phyloP scores from a whole-genome alignment of 2,797 vertebrate species.

The Adrianichthys oophorus region DNA sequence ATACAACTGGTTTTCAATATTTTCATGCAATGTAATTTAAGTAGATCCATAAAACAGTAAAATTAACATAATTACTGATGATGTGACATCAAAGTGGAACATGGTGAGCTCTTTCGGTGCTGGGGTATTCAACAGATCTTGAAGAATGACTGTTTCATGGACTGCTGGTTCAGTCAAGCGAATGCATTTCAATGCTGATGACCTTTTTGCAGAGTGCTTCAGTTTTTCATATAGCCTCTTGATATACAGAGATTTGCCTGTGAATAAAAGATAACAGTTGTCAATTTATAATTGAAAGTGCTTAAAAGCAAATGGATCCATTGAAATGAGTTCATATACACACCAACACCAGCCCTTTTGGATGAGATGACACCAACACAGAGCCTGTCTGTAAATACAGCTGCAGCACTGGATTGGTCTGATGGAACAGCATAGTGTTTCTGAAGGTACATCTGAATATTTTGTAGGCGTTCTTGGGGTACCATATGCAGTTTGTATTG shows the following conservation, averaged over 20 bases:
- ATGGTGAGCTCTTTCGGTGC: slow-evolving; percentile 75
- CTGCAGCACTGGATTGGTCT: slow-evolving; percentile 74
- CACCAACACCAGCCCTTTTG: slow-evolving; percentile 89
- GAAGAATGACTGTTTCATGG: slow-evolving; percentile 85
- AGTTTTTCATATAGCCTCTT: slow-evolving; percentile 82
- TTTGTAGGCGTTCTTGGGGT: slow-evolving; percentile 73
- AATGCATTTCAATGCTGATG: slow-evolving; percentile 78
- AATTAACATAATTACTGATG: slow-evolving; percentile 80
- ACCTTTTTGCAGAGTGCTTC: slow-evolving; percentile 39
- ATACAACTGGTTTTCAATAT: not conserved
- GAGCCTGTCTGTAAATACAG: slow-evolving; percentile 81
- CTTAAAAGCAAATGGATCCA: too few relatives aligned
- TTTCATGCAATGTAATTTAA: not conserved
- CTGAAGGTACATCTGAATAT: slow-evolving; percentile 83
- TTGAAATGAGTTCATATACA: slow-evolving; percentile 41
- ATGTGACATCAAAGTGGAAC: slow-evolving; percentile 92
- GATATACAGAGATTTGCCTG: slow-evolving; percentile 95
- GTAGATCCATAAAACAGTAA: not conserved
- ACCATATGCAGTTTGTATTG: slow-evolving; percentile 85
- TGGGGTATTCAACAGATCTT: slow-evolving; percentile 71
- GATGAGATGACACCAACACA: slow-evolving; percentile 89
- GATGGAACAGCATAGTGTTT: slow-evolving; percentile 79
- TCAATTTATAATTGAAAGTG: too few relatives aligned
- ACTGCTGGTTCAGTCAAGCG: slow-evolving; percentile 84
- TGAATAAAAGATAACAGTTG: slow-evolving; percentile 13